Conservation (phyloP, 1,140 invertebrate species). For the Pygmarrhopalites habei region DNA sequence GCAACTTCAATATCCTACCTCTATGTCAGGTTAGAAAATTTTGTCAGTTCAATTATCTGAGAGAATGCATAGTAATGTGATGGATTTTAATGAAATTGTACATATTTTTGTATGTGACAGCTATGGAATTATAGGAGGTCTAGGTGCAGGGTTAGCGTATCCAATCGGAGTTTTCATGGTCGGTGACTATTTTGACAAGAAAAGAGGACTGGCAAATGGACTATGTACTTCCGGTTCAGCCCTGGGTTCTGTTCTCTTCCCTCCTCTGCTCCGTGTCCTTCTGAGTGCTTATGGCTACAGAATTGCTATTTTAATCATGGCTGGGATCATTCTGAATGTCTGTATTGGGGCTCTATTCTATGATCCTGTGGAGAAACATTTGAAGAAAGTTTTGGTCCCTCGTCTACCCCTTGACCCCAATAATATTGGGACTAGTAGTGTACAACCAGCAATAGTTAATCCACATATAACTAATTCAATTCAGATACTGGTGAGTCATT, state of each 20-base stretch:
- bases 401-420: not conserved
- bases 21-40: constrained; percentile 65
- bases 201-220: constrained; percentile 75
- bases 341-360: constrained; percentile 75
- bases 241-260: constrained; percentile 63
- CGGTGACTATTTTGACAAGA: constrained; percentile 73
- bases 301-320: constrained; percentile 70
- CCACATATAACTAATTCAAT: too few species aligned
- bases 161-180: constrained; percentile 86
- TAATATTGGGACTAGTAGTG: too few species aligned
- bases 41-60: too few species aligned
- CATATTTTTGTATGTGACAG: constrained; percentile 48
- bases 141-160: constrained; percentile 67
- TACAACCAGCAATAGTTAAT: too few species aligned
- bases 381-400: constrained; percentile 50
- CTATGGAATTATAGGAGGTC: constrained; percentile 71
- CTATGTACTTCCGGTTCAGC: constrained; percentile 83
- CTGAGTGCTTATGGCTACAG: constrained; percentile 67
- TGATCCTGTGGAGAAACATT: constrained; percentile 70
- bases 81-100: constrained; percentile 3
- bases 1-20: constrained; percentile 66
- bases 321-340: constrained; percentile 71
- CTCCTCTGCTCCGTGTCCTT: constrained; percentile 62
- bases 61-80: too few species aligned
- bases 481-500: too few species aligned